Conservation (phyloP, 1,140 invertebrate genomes). For the Drosophila persimilis region DNA sequence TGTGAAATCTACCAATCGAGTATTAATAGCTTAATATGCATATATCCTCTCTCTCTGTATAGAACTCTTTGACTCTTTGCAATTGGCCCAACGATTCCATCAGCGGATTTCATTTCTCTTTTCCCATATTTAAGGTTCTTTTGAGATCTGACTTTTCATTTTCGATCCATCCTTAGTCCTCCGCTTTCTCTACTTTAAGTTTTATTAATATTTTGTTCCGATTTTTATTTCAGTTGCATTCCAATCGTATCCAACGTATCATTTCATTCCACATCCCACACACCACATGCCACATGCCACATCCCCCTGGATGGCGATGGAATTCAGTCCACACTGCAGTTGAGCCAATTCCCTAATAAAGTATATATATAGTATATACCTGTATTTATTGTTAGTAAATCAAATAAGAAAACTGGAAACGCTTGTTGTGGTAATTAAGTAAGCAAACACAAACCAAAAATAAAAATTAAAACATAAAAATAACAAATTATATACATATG, state of each 20-base stretch:
- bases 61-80: conserved; percentile 57
- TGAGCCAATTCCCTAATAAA: conserved; percentile 18
- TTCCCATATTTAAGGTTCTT: too few species aligned
- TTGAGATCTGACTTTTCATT: too few species aligned
- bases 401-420: conserved; percentile 80
- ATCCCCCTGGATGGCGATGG: conserved; percentile 9
- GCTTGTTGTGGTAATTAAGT: conserved; percentile 79
- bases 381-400: conserved; percentile 75
- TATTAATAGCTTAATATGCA: conserved; percentile 79
- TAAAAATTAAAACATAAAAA: conserved; percentile 18
- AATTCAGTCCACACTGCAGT: conserved; percentile 13
- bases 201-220: too few species aligned
- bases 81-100: conserved; percentile 15
- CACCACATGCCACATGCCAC: too few species aligned
- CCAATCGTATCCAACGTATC: too few species aligned
- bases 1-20: conserved; percentile 75
- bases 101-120: not conserved
- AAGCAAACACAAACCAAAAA: conserved; percentile 34
- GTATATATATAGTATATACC: conserved; percentile 21
- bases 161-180: too few species aligned
- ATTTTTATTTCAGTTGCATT: too few species aligned
- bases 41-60: conserved; percentile 69
- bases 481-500: conserved; percentile 22
- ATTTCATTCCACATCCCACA: too few species aligned
- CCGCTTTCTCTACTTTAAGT: too few species aligned